Percentiles rank a stretch among this genome's conserved stretches.
phyloP scores from a whole-genome alignment of 1,140 invertebrate species.

The Gryon sp. region DNA sequence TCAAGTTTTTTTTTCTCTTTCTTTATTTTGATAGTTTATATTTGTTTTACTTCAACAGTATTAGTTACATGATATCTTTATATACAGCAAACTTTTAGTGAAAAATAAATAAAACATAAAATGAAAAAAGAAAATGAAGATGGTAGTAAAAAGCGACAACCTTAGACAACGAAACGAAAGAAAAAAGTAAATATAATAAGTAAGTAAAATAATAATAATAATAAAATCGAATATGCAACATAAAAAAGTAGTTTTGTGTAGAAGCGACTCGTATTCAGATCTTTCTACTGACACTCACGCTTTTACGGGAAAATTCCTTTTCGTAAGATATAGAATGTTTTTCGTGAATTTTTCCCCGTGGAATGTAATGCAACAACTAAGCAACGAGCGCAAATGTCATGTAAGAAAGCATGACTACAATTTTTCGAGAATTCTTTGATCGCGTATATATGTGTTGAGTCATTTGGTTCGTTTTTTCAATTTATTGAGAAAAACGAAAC shows the following conservation, averaged over 20 bases:
- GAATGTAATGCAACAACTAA: slow-evolving; percentile 54
- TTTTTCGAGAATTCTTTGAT: slow-evolving; percentile 60
- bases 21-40: background rate
- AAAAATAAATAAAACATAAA: no score
- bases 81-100: no score
- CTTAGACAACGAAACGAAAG: slow-evolving; percentile 37
- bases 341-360: slow-evolving; percentile 32
- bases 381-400: slow-evolving; percentile 34
- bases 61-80: slow-evolving; percentile 36
- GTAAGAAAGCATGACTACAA: slow-evolving; percentile 45
- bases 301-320: slow-evolving; percentile 31
- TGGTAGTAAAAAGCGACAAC: background rate
- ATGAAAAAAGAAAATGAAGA: no score
- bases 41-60: slow-evolving; percentile 20
- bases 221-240: no score
- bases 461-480: no score
- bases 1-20: background rate
- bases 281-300: slow-evolving; percentile 38
- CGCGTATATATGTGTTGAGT: no score
- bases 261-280: slow-evolving; percentile 21
- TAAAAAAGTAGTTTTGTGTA: slow-evolving; percentile 35
- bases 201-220: no score
- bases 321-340: slow-evolving; percentile 35
- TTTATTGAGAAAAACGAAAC: no score
- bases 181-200: no score